phyloP scores from a whole-genome alignment of 2,888 invertebrate genomes.

The Andrena camellia region DNA sequence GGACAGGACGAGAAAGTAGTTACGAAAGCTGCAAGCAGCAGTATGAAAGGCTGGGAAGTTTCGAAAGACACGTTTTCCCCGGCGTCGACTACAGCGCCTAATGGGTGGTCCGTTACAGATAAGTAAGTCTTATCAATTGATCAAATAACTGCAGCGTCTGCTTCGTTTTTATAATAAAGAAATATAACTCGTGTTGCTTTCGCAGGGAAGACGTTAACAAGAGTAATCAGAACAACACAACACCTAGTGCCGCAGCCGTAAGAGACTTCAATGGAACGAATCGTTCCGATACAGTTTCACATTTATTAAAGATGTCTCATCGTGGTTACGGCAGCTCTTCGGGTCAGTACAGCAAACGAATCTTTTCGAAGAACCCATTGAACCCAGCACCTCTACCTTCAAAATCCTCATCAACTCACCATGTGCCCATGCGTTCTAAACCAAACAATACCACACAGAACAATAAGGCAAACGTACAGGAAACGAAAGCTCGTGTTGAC shows the following conservation, averaged over 20 bases:
- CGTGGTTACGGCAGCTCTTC: conserved; percentile 89
- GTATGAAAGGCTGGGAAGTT: conserved; percentile 81
- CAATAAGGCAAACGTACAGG: conserved; percentile 22
- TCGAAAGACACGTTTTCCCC: conserved; percentile 79
- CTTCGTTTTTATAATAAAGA: background rate
- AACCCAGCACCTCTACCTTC: conserved; percentile 34
- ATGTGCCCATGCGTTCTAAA: conserved; percentile 17
- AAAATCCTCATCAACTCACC: conserved; percentile 27
- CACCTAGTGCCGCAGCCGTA: conserved; percentile 82
- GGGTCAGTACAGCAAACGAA: conserved; percentile 75
- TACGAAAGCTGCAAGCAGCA: conserved; percentile 79
- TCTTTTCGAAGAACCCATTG: conserved; percentile 32
- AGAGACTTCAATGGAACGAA: conserved; percentile 83
- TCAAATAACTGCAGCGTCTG: background rate
- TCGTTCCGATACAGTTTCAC: conserved; percentile 86
- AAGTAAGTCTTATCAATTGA: conserved; percentile 70
- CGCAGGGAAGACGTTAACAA: conserved; percentile 77
- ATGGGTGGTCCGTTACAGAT: conserved; percentile 83
- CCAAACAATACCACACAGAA: conserved; percentile 16
- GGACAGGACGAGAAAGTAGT: conserved; percentile 77
- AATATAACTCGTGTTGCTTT: conserved; percentile 19
- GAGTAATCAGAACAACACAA: conserved; percentile 65
- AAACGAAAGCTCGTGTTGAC: conserved; percentile 15
- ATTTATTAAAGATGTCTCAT: conserved; percentile 90
- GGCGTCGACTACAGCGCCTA: conserved; percentile 76